Conservation (phyloP, 2,113 vertebrate genomes). For the Stigmatopora argus region DNA sequence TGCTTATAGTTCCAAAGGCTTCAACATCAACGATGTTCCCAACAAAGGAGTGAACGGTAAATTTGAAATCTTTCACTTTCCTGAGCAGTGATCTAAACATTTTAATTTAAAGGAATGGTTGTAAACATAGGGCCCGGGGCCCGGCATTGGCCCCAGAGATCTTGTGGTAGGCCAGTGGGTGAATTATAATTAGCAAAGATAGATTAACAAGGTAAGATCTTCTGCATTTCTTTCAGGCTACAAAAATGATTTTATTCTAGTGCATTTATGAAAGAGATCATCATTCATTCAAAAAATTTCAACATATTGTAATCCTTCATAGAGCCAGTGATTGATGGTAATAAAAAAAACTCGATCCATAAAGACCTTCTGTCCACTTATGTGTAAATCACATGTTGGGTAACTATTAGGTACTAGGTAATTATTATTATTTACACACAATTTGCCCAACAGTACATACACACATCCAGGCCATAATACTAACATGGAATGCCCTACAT, state of each 20-base stretch:
- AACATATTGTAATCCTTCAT: neutral
- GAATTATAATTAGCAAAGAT: neutral
- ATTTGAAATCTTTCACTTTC: constrained; percentile 15
- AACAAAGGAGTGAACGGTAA: constrained; percentile 82
- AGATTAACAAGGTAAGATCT: neutral
- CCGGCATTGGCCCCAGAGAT: neutral
- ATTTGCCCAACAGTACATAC: no score
- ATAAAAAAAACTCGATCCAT: no score
- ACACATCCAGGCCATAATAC: no score
- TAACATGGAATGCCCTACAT: no score
- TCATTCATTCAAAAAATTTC: neutral
- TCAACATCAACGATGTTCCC: constrained; percentile 86
- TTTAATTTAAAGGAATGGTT: neutral
- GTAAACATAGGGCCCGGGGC: neutral
- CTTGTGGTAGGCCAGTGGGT: neutral
- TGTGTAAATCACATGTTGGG: no score
- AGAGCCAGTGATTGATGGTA: neutral
- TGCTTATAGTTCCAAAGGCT: constrained; percentile 83
- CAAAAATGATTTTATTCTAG: no score
- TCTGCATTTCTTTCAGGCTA: no score
- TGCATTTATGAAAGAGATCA: neutral
- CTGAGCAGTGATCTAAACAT: neutral
- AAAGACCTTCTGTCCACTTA: no score
- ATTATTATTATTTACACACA: no score
- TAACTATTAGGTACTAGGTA: no score